These are phyloP conservation scores for Strigops habroptila DNA, from an alignment of 2,113 vertebrate genomes.

Conservation along the genomic window DNA sequence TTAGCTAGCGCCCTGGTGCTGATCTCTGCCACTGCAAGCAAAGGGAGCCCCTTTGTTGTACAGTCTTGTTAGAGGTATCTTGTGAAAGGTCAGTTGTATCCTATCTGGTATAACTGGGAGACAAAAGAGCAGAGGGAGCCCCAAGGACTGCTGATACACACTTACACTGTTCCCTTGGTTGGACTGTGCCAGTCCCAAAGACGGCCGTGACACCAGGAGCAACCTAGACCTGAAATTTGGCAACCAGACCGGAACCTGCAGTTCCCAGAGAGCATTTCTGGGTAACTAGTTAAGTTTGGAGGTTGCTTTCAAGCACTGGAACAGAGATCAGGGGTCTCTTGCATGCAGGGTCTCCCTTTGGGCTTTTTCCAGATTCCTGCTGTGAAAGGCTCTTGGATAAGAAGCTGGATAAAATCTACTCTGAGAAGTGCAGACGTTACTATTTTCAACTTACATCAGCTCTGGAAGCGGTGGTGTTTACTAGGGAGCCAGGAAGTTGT, in stretches of 20 bases:
- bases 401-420: not conserved
- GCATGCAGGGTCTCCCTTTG: fast-evolving
- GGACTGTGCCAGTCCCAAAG: not conserved
- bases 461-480: not conserved
- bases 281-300: not conserved
- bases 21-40: not conserved
- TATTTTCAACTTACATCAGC: not conserved
- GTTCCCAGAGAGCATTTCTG: not conserved
- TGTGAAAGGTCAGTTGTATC: not conserved
- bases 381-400: not conserved
- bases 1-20: not conserved
- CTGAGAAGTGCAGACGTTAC: not conserved
- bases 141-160: not conserved
- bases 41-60: not conserved
- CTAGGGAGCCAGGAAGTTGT: not conserved
- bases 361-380: not conserved
- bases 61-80: not conserved
- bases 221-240: not conserved
- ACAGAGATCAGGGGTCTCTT: not conserved
- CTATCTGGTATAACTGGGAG: not conserved
- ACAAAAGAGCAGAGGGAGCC: not conserved
- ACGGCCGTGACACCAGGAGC: not conserved
- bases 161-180: not conserved
- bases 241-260: not conserved
- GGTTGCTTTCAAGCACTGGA: not conserved